These are phyloP conservation scores for Drosophila formosana DNA, from an alignment of 2,888 invertebrate genomes.

Conservation along the genomic window DNA sequence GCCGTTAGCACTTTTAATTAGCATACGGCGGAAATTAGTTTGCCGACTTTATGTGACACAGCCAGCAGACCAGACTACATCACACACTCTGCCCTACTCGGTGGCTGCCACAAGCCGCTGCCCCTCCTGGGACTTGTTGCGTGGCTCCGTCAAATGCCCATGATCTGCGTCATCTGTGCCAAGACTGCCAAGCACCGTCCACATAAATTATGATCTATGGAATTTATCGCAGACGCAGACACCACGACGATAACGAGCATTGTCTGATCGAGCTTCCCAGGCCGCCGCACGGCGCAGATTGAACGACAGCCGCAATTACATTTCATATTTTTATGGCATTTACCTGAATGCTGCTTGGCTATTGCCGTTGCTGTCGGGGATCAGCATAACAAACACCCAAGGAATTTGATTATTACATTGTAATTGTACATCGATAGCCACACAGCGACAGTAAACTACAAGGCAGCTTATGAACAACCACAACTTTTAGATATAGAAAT, in stretches of 20 bases:
- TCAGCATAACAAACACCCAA: conserved; percentile 2
- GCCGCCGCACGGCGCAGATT: conserved; percentile 13
- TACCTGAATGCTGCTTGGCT: not conserved
- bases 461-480: no score
- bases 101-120: not conserved
- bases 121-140: conserved; percentile 1
- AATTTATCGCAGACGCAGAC: conserved; percentile 63
- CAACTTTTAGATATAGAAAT: no score
- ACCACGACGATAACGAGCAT: conserved; percentile 60
- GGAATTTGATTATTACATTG: conserved; percentile 2
- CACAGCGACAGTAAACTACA: no score
- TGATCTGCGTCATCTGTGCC: conserved; percentile 49
- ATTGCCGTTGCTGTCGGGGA: not conserved
- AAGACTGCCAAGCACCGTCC: conserved; percentile 35
- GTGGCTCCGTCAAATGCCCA: conserved; percentile 24
- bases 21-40: conserved; percentile 76
- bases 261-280: conserved; percentile 35
- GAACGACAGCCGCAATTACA: conserved; percentile 63
- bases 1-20: conserved; percentile 74
- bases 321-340: conserved; percentile 67
- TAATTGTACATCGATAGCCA: not conserved
- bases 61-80: conserved; percentile 10
- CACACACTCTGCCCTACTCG: conserved; percentile 19
- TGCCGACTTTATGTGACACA: conserved; percentile 54
- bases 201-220: conserved; percentile 68